Evolutionary conservation across 2,888 invertebrate genomes (phyloP), one percentile per base, ranked within the genome.

Genomic region (Chymomyza procnemis): DNA sequence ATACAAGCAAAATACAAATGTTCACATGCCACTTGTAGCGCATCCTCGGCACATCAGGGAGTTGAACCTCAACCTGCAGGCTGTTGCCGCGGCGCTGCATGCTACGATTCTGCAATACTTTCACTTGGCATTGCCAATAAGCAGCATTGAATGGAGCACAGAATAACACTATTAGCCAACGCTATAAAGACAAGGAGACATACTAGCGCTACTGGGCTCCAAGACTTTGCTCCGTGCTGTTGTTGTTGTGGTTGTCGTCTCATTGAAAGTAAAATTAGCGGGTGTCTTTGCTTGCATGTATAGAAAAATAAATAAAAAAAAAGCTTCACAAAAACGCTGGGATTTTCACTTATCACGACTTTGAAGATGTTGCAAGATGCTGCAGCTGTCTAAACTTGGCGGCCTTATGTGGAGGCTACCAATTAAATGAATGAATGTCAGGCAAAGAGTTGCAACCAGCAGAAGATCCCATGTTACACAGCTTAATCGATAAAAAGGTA

Each of bases 61-160:
- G 41, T 54, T 65, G 47, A 56, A 58, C 56, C 55, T 57, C 34
- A 12, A 41, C 12, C 34, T 41, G 34, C 6, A 4, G 47, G 47
- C n/a, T n/a, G n/a, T n/a, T n/a, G n/a, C n/a, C n/a, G n/a, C n/a
- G n/a, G 47, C 47, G n/a, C 47, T 4, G 8, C 30, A 30, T 30
- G 30, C 64, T 52, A 6, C 58, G 66, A 76, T 74, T 69, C 78
- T 76, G 65, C 22, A 55, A 63, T 66, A 63, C 55, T 48, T 59
- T 59, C 63, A 64, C 61, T 9, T n/a, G 14, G 21, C 6, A 30
- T 41, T 52, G 41, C 26, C 16, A 54, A 54, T 54, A 19, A 18
- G 54, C 34, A 64, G 80, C 81, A 83, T 85, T 82, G 83, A 71
- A 86, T 56, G 63, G 78, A 62, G 71, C 73, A 68, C 69, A 69